Conservation (phyloP, 2,113 vertebrate genomes). For the Hydrolagus affinis region DNA sequence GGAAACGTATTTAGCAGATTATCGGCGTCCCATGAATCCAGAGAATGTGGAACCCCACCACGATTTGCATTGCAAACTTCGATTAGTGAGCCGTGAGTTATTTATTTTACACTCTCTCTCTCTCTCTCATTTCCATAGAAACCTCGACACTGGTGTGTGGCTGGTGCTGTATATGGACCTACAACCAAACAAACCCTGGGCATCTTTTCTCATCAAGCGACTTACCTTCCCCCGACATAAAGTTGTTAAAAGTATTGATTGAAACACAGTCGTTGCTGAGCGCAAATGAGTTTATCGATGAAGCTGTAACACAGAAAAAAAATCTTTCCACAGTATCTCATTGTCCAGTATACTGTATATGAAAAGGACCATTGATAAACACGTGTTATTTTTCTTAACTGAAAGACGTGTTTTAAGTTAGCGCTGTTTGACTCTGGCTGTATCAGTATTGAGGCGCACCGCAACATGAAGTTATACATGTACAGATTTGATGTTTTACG, state of each 20-base stretch:
- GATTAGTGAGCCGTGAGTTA: slow-evolving; percentile 4
- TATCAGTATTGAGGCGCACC: not conserved
- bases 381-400: not conserved
- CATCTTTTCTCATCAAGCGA: too few relatives aligned
- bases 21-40: not conserved
- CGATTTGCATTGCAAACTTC: not conserved
- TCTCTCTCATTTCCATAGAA: not conserved
- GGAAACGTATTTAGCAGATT: not conserved
- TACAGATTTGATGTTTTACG: not conserved
- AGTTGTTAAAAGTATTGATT: too few relatives aligned
- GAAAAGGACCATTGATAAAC: not conserved
- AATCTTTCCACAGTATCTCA: not conserved
- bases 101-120: not conserved
- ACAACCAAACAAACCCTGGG: not conserved
- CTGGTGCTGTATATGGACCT: not conserved
- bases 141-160: not conserved
- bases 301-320: not conserved
- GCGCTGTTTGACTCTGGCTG: not conserved
- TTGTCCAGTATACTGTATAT: too few relatives aligned
- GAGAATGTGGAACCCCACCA: not conserved
- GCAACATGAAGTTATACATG: not conserved
- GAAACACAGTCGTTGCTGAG: too few relatives aligned
- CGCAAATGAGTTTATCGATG: not conserved
- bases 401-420: too few relatives aligned
- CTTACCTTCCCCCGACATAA: too few relatives aligned